phyloP scores from a whole-genome alignment of 2,888 invertebrate species.

The Scaptomyza parva region DNA sequence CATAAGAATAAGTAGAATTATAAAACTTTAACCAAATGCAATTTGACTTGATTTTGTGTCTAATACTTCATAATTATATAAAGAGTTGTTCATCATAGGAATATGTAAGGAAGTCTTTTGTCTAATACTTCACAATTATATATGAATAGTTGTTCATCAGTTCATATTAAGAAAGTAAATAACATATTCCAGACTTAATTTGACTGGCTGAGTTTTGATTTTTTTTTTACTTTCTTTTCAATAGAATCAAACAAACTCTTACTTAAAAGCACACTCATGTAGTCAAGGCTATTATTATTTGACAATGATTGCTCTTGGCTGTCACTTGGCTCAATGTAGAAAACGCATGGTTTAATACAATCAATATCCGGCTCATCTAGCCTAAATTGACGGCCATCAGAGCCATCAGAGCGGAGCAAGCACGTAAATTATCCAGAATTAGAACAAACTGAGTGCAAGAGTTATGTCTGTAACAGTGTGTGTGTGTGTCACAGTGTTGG shows the following conservation, averaged over 20 bases:
- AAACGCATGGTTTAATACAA: constrained; percentile 12
- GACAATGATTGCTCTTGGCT: constrained; percentile 33
- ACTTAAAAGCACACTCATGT: not conserved
- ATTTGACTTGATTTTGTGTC: too few species aligned
- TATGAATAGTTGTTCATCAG: not conserved
- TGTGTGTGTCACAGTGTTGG: constrained; percentile 20
- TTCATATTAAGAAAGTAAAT: not conserved
- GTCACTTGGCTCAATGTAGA: not conserved
- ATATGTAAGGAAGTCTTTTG: too few species aligned
- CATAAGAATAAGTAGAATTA: too few species aligned
- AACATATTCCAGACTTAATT: not conserved
- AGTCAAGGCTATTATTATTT: constrained; percentile 40
- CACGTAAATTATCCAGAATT: constrained; percentile 75
- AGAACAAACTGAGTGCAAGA: constrained; percentile 57
- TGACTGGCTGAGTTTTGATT: not conserved
- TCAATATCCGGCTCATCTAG: constrained; percentile 67
- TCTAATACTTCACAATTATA: too few species aligned
- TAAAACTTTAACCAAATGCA: too few species aligned
- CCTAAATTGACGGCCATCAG: constrained; percentile 59
- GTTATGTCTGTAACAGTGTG: constrained; percentile 14
- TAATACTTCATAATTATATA: too few species aligned
- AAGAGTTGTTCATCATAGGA: too few species aligned
- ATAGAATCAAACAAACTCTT: not conserved
- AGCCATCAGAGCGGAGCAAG: constrained; percentile 15
- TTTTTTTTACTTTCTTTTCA: constrained; percentile 8